Conservation (phyloP, 1,140 invertebrate genomes). For the Apis florea region DNA sequence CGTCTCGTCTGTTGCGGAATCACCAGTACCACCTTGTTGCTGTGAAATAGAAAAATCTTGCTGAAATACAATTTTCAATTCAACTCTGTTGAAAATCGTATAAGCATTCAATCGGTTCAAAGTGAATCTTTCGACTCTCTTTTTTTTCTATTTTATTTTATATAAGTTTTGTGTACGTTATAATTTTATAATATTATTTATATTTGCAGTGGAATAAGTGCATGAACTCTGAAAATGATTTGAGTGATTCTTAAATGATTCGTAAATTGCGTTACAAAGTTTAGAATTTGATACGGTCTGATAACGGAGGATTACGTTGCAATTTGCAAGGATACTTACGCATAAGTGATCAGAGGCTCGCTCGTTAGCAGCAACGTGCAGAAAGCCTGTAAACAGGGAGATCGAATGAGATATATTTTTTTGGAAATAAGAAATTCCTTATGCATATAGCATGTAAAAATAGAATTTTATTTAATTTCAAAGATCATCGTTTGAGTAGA, state of each 20-base stretch:
- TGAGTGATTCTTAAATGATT: background rate
- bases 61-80: background rate
- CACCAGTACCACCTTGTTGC: slow-evolving; percentile 69
- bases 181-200: too few species aligned
- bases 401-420: slow-evolving; percentile 1
- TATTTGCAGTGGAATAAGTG: too few species aligned
- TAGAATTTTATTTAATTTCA: background rate
- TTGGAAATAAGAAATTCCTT: background rate
- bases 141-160: too few species aligned
- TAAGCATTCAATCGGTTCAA: too few species aligned
- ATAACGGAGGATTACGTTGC: too few species aligned
- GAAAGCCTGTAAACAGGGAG: slow-evolving; percentile 53
- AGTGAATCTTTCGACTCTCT: too few species aligned
- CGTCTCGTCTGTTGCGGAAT: slow-evolving; percentile 68
- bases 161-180: too few species aligned
- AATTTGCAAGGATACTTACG: slow-evolving; percentile 59
- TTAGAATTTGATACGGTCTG: background rate
- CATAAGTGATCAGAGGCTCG: slow-evolving; percentile 57
- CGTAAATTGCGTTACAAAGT: too few species aligned
- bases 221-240: background rate
- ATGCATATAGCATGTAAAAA: too few species aligned
- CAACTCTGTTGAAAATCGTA: too few species aligned
- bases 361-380: slow-evolving; percentile 64
- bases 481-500: background rate
- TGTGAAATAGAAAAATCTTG: slow-evolving; percentile 29